Evolutionary conservation across 1,140 invertebrate genomes (phyloP), one percentile per base, ranked within the genome.

Genomic region (Oreohelix idahoensis): DNA sequence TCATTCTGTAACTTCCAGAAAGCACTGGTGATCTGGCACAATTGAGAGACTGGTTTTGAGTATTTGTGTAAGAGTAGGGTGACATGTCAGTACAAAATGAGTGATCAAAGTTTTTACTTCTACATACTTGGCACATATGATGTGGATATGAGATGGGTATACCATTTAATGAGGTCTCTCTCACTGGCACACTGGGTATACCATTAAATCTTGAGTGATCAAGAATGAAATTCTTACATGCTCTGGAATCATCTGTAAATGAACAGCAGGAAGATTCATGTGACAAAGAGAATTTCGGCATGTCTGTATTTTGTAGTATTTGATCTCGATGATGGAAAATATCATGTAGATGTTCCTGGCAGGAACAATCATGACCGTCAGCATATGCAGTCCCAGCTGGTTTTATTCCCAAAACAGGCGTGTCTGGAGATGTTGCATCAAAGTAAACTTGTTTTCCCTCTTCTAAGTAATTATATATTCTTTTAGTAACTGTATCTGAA

Each of bases 381-480:
- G 17, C 23, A 49, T 39, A 17, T 42, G 13, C 23, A 49, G 29
- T 23, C 17, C 17, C 53, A 15, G 10, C 8, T 58, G 15, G 32
- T 42, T 81, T 84, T 53, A 45, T 79, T 45, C 63, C 71, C 23
- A 86, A 35, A 58, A 79, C 32, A 29, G 83, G 73, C 74, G 70
- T 77, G 58, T 77, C 71, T 45, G 85, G 85, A 45, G 86, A 87
- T 36, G 85, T 86, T 15, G 83, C 85, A 85, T 87, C 85, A 82
- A 84, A 73, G 53, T n/a, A 78, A n/a, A 86, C 36, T 42, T 35
- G 42, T 74, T 81, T 36, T 2, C 78, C 80, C 23, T 42, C 39
- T 13, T 49, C 42, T 32, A 74, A 29, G 69, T 45, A 77, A 20
- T 82, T 42, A n/a, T 78, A 71, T 29, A 85, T 29, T 45, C 73